Base-by-base conservation (phyloP, 2,888 invertebrate genomes). In the Sclerodermus sp. region DNA sequence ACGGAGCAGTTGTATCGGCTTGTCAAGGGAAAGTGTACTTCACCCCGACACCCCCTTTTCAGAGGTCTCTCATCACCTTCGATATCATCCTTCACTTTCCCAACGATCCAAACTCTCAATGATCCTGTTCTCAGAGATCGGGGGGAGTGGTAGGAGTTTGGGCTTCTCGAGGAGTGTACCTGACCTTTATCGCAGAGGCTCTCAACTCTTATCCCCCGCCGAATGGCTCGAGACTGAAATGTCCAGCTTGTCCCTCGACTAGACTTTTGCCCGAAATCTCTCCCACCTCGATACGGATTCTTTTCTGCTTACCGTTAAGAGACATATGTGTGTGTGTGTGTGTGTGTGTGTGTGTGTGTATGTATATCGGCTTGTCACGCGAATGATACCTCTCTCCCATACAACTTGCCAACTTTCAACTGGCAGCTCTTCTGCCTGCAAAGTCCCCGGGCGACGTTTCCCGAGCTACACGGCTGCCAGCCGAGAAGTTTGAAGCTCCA, bases 1-100 rank as follows among this genome's bases (percentile, higher is more conserved):
- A 64, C 60, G 49, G 36, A 56, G 42, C 50, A 58, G 62, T 55
- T 55, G 64, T 61, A 64, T 60, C 64, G 54, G 58, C 55, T 58
- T 64, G 61, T 64, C 64, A 60, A 53, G 50, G 49, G 38, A 47
- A 53, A 53, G 56, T 58, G 60, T 23, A 5, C 23, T 23, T 23
- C 23, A 23, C 8, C 51, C 60, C 49, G 45, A 47, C 55, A 45
- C 42, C 45, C 47, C 46, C 17, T 44, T 23, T 23, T 8, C 4
- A 23, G 23, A 5, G 23, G 8, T 34, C 46, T 42, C 42, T 45
- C 55, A 45, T 49, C 50, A 49, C 40, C 45, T 49, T 37, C 36
- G 54, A 47, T 53, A 55, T 58, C 50, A 47, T 51, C 56, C 59
- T 46, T 36, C 14, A 30, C 40, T 29, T 23, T 31, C 32, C n/a